Evolutionary conservation across 2,113 vertebrate species (phyloP).

Genomic region (Natator depressus): DNA sequence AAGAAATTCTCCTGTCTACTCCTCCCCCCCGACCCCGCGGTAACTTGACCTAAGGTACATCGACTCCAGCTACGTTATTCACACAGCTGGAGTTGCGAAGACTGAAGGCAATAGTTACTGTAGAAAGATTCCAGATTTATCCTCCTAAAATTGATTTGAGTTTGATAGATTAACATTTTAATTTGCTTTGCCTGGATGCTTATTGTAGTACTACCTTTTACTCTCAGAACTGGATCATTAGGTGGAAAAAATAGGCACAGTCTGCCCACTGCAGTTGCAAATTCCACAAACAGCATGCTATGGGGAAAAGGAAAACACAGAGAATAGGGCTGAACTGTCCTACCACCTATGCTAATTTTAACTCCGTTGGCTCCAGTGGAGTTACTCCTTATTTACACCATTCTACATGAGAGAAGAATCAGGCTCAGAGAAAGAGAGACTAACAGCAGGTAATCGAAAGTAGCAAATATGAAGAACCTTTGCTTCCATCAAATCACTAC

Average conservation of each 20-base stretch:
- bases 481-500: background rate
- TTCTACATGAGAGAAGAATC: background rate
- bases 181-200: background rate
- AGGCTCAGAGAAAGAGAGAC: background rate
- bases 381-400: background rate
- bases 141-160: background rate
- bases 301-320: background rate
- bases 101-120: background rate
- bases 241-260: background rate
- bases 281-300: background rate
- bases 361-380: background rate
- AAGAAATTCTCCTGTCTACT: too few relatives aligned
- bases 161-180: background rate
- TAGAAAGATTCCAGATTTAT: background rate
- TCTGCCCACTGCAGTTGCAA: background rate
- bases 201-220: background rate
- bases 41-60: too few relatives aligned
- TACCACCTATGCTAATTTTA: background rate
- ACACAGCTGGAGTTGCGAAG: background rate
- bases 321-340: background rate
- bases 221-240: conserved; percentile 2
- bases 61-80: too few relatives aligned
- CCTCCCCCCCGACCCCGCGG: accelerated
- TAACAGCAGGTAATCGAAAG: background rate
- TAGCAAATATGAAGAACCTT: background rate